Percentiles rank a stretch among this genome's conserved stretches.
These are phyloP conservation scores for Mirza zaza DNA, from an alignment of 2,113 vertebrate genomes.

Conservation along the genomic window DNA sequence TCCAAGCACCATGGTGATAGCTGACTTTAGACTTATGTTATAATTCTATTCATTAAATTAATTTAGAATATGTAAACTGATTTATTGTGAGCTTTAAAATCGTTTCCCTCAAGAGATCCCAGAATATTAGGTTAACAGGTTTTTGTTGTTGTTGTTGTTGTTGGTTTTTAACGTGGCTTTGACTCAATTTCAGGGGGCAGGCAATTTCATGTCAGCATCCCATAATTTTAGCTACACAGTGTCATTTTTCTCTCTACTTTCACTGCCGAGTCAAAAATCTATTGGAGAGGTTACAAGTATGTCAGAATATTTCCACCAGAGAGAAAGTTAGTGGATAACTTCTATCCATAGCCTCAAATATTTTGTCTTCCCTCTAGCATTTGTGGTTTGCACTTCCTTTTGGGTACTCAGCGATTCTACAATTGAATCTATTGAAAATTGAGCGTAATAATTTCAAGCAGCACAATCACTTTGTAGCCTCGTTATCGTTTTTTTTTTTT, in stretches of 20 bases:
- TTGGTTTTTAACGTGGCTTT: background rate
- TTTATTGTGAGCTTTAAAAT: conserved; percentile 65
- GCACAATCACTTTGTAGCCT: background rate
- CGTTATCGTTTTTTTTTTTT: background rate
- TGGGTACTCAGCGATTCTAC: background rate
- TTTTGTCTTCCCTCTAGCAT: background rate
- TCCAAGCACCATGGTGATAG: background rate
- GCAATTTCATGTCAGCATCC: conserved; percentile 50
- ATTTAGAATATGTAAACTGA: conserved; percentile 66
- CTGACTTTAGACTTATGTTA: conserved; percentile 67
- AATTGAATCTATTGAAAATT: background rate
- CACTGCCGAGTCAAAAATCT: conserved; percentile 57
- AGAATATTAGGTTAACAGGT: conserved; percentile 31
- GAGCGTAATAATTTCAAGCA: background rate
- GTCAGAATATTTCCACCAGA: background rate
- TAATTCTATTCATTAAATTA: conserved; percentile 66
- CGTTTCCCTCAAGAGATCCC: conserved; percentile 44
- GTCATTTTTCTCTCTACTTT: conserved; percentile 65
- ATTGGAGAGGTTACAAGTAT: background rate
- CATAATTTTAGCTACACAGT: background rate
- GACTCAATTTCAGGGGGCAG: background rate
- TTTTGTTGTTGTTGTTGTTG: no score
- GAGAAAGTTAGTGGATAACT: background rate
- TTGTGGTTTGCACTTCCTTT: background rate
- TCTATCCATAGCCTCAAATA: background rate